These are phyloP conservation scores for Lycaena phlaeas DNA, from an alignment of 2,888 invertebrate species.

Conservation along the genomic window DNA sequence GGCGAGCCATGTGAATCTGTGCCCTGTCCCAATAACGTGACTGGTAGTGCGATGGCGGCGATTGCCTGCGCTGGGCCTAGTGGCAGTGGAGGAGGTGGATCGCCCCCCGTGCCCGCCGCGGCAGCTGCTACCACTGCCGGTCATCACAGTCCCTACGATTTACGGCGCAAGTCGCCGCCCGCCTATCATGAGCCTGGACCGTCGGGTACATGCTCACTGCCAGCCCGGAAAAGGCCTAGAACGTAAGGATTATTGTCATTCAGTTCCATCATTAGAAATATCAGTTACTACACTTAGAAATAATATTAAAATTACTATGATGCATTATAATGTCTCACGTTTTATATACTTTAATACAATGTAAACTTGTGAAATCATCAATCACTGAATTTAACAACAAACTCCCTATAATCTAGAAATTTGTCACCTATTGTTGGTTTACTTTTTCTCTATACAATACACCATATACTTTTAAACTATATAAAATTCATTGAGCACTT, in stretches of 20 bases:
- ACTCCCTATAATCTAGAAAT: too few species aligned
- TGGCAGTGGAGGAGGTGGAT: constrained; percentile 64
- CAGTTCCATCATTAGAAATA: too few species aligned
- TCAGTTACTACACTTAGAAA: too few species aligned
- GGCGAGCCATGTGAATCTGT: constrained; percentile 86
- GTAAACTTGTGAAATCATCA: too few species aligned
- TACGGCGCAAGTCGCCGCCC: constrained; percentile 86
- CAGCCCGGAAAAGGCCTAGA: constrained; percentile 88
- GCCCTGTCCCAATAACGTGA: constrained; percentile 80
- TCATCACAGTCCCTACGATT: constrained; percentile 92
- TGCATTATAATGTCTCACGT: too few species aligned
- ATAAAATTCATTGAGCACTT: too few species aligned
- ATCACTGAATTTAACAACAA: too few species aligned
- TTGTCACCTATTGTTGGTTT: too few species aligned
- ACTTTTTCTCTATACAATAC: too few species aligned
- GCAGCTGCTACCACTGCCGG: constrained; percentile 79
- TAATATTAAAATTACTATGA: too few species aligned
- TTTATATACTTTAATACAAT: too few species aligned
- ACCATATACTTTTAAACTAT: too few species aligned
- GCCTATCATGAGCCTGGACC: constrained; percentile 82
- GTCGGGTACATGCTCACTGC: constrained; percentile 77
- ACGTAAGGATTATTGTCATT: constrained; percentile 57
- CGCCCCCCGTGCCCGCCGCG: constrained; percentile 67
- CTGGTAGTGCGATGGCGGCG: constrained; percentile 65
- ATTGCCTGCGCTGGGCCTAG: constrained; percentile 65